These are phyloP conservation scores for Stramonita haemastoma DNA, from an alignment of 2,888 invertebrate genomes.

Conservation along the genomic window DNA sequence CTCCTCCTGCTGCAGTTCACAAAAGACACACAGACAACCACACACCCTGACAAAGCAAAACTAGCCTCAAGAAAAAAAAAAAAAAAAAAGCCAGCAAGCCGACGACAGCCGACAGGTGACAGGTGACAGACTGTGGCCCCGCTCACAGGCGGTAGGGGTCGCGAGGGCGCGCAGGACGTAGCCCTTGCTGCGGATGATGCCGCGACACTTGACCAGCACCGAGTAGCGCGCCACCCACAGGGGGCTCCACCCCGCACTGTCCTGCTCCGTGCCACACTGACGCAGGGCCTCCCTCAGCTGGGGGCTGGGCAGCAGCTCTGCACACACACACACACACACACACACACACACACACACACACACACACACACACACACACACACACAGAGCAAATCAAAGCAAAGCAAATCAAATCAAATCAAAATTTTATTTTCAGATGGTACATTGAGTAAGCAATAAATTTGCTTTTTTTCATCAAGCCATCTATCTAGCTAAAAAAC, in stretches of 20 bases:
- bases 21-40: neutral
- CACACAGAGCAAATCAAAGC: too few relatives aligned
- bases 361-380: neutral
- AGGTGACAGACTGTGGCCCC: neutral
- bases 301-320: conserved; percentile 45
- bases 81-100: too few relatives aligned
- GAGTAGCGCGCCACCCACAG: conserved; percentile 81
- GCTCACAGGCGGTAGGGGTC: conserved; percentile 54
- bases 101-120: too few relatives aligned
- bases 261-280: conserved; percentile 81
- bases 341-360: conserved; percentile 10
- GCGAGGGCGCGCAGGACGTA: conserved; percentile 82
- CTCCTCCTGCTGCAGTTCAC: neutral
- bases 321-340: neutral
- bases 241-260: conserved; percentile 79
- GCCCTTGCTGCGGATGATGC: conserved; percentile 93
- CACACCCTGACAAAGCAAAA: neutral
- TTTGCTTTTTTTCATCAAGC: too few relatives aligned
- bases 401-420: too few relatives aligned
- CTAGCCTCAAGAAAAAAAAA: too few relatives aligned
- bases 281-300: conserved; percentile 66
- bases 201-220: conserved; percentile 92
- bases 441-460: too few relatives aligned
- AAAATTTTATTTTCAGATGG: too few relatives aligned
- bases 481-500: too few relatives aligned